Base-by-base conservation (phyloP, 2,888 invertebrate genomes). In the Prosopocoilus inquinatus region DNA sequence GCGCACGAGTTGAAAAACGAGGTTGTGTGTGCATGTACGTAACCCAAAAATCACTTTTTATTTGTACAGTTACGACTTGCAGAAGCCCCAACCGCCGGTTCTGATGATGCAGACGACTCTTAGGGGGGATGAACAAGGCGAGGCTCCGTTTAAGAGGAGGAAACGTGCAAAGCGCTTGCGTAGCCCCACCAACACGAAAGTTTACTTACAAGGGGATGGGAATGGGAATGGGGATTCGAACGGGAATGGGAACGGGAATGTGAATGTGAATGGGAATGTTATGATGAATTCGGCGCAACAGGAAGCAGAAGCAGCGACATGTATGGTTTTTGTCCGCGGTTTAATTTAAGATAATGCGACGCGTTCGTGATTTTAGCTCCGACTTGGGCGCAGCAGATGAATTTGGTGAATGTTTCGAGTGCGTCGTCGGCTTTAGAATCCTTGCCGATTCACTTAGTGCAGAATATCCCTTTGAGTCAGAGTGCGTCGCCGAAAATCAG, bases 401-500 rank as follows among this genome's bases (percentile, higher is more conserved):
- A 53, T 53, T 50, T 59, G 36, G 54, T 60, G 34, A 60, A 52
- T 38, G 62, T 61, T 51, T 32, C 57, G 33, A 39, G 48, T 28
- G 53, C 57, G 50, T 20, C 61, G 3, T 48, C 59, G 8, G 39
- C 54, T 9, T 50, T 61, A 8, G 50, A 47, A 12, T 46, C 43
- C 44, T 48, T 61, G 43, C 57, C 57, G 34, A 48, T 54, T 47
- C 57, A n/a, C 11, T 35, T 57, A 20, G 55, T 61, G 13, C 61
- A 57, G 50, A 61, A 57, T 57, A 38, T 58, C 36, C 58, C 61
- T 5, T 41, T 61, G 2, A 59, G 39, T 39, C 47, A 53, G 2
- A 20, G 46, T 50, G 45, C 34, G 44, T 52, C 80, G 61, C 78
- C 80, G 28, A 80, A 82, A 63, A 77, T 80, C 49, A 78, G 82